Evolutionary conservation across 2,888 invertebrate species (phyloP).

Genomic region (Cremastobaeus sp.): DNA sequence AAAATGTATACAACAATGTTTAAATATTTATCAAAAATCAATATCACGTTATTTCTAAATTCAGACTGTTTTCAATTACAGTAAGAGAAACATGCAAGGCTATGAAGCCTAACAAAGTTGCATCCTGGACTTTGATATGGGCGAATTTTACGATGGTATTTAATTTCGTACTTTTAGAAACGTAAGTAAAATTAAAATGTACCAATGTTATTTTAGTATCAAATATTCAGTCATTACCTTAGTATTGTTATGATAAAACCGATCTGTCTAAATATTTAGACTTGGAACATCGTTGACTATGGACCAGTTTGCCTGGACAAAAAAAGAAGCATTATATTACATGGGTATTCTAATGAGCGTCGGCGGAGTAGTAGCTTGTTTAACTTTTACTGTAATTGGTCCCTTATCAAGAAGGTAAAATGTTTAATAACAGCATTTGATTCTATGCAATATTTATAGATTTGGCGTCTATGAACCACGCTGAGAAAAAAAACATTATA

Average conservation of each 20-base stretch:
- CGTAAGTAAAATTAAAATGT: conserved; percentile 79
- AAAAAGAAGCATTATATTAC: conserved; percentile 86
- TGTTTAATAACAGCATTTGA: conserved; percentile 21
- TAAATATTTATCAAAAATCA: conserved; percentile 19
- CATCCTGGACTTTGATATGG: conserved; percentile 87
- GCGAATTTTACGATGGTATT: conserved; percentile 92
- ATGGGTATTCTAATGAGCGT: conserved; percentile 90
- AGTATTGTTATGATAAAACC: conserved; percentile 37
- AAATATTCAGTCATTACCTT: conserved; percentile 24
- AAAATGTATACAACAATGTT: conserved; percentile 11
- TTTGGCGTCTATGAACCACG: conserved; percentile 24
- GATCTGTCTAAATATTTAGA: conserved; percentile 72
- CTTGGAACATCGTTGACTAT: conserved; percentile 90
- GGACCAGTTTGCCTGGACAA: conserved; percentile 93
- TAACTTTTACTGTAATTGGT: conserved; percentile 85
- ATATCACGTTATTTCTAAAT: conserved; percentile 7
- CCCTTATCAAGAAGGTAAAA: conserved; percentile 83
- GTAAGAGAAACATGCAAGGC: conserved; percentile 87
- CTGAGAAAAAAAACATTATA: too few species aligned
- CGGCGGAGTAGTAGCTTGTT: conserved; percentile 87
- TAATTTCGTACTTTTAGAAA: conserved; percentile 92
- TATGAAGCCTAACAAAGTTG: conserved; percentile 86
- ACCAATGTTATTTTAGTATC: conserved; percentile 17
- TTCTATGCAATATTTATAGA: conserved; percentile 30
- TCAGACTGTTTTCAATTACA: conserved; percentile 66